These are phyloP conservation scores for Heliconius himera DNA, from an alignment of 1,140 invertebrate species.

Conservation along the genomic window DNA sequence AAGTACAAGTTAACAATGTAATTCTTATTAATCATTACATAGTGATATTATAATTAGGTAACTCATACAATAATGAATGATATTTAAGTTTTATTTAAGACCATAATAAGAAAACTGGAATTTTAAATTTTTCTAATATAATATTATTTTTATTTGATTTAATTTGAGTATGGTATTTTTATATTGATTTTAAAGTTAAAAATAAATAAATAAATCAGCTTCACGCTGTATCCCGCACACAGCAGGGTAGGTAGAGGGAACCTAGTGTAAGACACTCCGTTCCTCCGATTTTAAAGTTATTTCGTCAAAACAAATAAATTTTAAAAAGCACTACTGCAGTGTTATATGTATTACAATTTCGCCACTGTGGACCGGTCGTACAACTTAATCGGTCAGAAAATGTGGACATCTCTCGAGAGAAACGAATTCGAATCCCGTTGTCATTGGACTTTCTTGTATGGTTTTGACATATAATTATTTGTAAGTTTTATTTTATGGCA, in stretches of 20 bases:
- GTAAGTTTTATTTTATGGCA: not conserved
- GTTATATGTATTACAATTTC: not conserved
- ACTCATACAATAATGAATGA: not conserved
- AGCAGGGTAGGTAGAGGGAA: too few relatives aligned
- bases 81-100: not conserved
- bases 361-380: not conserved
- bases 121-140: not conserved
- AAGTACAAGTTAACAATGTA: slow-evolving; percentile 2
- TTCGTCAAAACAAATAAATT: not conserved
- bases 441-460: not conserved
- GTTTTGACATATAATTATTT: not conserved
- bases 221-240: too few relatives aligned
- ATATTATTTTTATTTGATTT: not conserved
- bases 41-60: slow-evolving; percentile 4
- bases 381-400: not conserved
- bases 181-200: too few relatives aligned
- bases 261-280: too few relatives aligned
- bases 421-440: slow-evolving; percentile 2
- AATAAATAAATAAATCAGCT: not conserved
- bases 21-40: not conserved
- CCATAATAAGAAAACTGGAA: not conserved
- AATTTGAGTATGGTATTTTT: too few relatives aligned
- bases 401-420: not conserved
- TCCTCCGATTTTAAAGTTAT: too few relatives aligned
- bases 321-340: not conserved